These are phyloP conservation scores for Myiopsitta monachus DNA, from an alignment of 2,113 vertebrate genomes.

Conservation along the genomic window DNA sequence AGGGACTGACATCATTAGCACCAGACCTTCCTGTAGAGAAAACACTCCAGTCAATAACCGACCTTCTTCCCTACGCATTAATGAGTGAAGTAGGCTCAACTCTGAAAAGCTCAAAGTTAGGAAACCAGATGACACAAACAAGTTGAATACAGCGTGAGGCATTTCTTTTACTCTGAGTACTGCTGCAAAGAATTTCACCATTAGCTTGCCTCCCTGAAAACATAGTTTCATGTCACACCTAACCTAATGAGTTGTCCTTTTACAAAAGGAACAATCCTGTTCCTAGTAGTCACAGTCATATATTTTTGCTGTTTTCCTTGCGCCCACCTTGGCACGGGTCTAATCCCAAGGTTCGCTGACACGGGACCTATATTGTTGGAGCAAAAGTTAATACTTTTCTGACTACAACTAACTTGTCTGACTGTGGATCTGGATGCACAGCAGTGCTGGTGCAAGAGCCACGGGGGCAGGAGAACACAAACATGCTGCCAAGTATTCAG, in stretches of 20 bases:
- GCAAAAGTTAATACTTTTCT: neutral
- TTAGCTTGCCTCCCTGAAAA: neutral
- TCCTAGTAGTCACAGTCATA: neutral
- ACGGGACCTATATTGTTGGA: neutral
- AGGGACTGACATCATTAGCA: neutral
- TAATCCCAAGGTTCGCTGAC: neutral
- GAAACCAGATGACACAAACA: neutral
- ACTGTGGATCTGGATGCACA: neutral
- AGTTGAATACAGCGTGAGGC: neutral
- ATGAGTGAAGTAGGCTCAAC: neutral
- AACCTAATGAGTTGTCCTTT: neutral
- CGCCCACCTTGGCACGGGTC: neutral
- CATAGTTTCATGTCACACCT: neutral
- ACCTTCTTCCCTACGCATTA: neutral
- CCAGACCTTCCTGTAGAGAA: neutral
- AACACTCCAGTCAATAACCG: neutral
- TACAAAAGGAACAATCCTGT: neutral
- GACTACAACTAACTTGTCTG: neutral
- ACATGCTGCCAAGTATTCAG: neutral
- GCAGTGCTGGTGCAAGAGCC: neutral
- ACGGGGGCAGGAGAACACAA: neutral
- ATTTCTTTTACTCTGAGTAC: neutral
- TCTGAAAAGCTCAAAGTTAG: neutral
- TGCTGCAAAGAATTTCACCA: neutral
- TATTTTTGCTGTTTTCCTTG: neutral